Evolutionary conservation across 2,888 invertebrate genomes (phyloP), one percentile per base, ranked within the genome.

Genomic region (Ophion costatus): DNA sequence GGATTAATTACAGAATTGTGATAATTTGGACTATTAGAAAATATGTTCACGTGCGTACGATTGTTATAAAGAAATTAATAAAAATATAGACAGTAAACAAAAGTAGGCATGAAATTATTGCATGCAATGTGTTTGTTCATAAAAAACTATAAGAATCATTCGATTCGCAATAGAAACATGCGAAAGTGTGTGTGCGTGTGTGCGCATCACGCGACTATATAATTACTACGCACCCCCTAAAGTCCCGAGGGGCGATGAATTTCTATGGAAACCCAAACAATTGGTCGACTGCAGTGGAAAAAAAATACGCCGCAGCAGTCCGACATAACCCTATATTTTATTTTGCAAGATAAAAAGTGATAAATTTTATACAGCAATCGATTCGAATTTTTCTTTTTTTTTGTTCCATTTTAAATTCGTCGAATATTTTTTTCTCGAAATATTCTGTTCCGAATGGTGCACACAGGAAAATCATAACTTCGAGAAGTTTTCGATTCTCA

Each of bases 191-290:
- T 9, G 22, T 38, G 29, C 51, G 11, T 33, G 9, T 2, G 11
- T n/a, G 2, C 3, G 2, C 33, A 24, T 63, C 56, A 20, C 22
- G 38, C 24, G 14, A 38, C 9, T n/a, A 61, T n/a, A 33, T 10
- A 22, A 61, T 81, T 38, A 73, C n/a, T 38, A 76, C 66, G 82
- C 76, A 45, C 61, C 51, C 59, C 20, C 33, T 6, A 56, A 64
- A 33, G 51, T 75, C 38, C 57, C 22, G 71, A 66, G 71, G 80
- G 45, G 66, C 45, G 10, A n/a, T 59, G 69, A 69, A 82, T 82
- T 85, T 82, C 85, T 80, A 85, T 85, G 82, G 82, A 64, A 85
- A 85, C 85, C 56, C 56, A 9, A 76, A 56, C 24, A 76, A 80
- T 76, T 64, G 73, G 17, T 70, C 7, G 51, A 56, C 42, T 24